These are phyloP conservation scores for Chrysolina oricalcia DNA, from an alignment of 2,888 invertebrate species.

Conservation along the genomic window DNA sequence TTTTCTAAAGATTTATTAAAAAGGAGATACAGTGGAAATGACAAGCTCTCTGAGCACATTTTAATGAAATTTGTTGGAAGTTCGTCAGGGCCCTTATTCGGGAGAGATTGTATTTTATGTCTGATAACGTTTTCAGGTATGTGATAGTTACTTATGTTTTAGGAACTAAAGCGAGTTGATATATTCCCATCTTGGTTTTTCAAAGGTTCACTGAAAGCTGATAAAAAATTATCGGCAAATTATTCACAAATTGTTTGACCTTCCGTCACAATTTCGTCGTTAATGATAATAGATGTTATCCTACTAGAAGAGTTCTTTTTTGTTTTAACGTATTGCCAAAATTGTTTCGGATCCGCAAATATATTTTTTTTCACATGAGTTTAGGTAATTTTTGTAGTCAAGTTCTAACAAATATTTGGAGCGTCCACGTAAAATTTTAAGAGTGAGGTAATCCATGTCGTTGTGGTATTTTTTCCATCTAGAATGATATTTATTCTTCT, in stretches of 20 bases:
- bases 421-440: background rate
- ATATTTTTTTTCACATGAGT: slow-evolving; percentile 17
- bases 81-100: slow-evolving; percentile 13
- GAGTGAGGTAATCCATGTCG: slow-evolving; percentile 10
- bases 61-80: slow-evolving; percentile 22
- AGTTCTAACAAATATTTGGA: too few relatives aligned
- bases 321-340: slow-evolving; percentile 14
- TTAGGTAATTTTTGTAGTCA: slow-evolving; percentile 20
- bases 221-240: slow-evolving; percentile 23
- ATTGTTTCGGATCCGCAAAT: background rate
- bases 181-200: background rate
- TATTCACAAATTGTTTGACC: slow-evolving; percentile 27
- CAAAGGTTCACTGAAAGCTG: slow-evolving; percentile 16
- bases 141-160: slow-evolving; percentile 18
- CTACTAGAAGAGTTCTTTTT: slow-evolving; percentile 15
- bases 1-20: too few relatives aligned
- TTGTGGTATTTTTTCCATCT: slow-evolving; percentile 28
- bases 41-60: too few relatives aligned
- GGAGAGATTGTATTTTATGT: slow-evolving; percentile 1
- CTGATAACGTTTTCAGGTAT: slow-evolving; percentile 20
- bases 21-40: too few relatives aligned
- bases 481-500: slow-evolving; percentile 18
- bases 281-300: slow-evolving; percentile 7
- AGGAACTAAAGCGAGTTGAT: background rate
- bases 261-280: slow-evolving; percentile 13